Evolutionary conservation across 2,797 vertebrate species (phyloP).

Genomic region (Sciurus carolinensis): DNA sequence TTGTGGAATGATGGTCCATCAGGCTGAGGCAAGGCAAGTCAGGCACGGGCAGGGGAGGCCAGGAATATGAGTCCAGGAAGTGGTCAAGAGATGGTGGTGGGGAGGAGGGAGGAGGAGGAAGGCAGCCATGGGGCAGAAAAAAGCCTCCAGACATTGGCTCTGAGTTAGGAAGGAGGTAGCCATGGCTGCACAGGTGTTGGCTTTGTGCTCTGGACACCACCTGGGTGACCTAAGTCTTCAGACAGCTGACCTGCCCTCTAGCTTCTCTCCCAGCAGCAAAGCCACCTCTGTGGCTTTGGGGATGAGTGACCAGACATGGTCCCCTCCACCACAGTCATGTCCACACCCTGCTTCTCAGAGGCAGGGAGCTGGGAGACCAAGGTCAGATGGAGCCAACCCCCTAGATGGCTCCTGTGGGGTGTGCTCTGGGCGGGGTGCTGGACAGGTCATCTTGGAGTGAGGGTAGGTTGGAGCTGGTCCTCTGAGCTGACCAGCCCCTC

Average conservation of each 20-base stretch:
- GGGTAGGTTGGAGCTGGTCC: not conserved
- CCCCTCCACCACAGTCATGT: not conserved
- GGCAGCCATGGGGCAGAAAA: not conserved
- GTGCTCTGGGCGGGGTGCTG: not conserved
- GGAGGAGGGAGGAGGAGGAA: not conserved
- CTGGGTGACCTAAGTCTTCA: not conserved
- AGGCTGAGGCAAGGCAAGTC: not conserved
- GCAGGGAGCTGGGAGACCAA: not conserved
- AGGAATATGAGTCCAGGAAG: not conserved
- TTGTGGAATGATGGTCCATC: too few species aligned
- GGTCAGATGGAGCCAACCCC: not conserved
- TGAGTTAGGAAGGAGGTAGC: not conserved
- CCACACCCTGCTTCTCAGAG: not conserved
- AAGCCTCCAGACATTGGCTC: too few species aligned
- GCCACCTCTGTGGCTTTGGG: not conserved
- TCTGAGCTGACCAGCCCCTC: not conserved
- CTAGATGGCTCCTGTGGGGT: not conserved
- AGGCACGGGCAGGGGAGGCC: too few species aligned
- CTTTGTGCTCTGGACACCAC: not conserved
- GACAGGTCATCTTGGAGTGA: not conserved
- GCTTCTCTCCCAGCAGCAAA: not conserved
- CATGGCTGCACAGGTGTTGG: not conserved
- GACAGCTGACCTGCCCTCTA: not conserved
- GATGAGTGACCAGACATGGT: not conserved
- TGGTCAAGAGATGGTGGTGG: not conserved